Percentiles rank a stretch among this genome's conserved stretches.
Conservation (phyloP, 2,888 invertebrate species). For the Deroplatys truncata region DNA sequence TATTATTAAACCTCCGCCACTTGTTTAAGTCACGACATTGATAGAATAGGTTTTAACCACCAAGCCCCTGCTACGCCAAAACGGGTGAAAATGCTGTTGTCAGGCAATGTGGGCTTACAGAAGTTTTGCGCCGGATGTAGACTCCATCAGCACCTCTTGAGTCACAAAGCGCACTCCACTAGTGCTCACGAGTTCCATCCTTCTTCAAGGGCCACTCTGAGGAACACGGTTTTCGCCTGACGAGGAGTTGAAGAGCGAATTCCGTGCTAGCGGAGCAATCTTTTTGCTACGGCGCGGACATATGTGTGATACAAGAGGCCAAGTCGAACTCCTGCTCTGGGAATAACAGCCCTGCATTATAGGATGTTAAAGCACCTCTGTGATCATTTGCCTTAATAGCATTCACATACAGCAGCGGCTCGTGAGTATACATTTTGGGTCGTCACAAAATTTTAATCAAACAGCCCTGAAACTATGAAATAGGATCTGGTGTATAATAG, state of each 20-base stretch:
- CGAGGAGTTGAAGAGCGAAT: not conserved
- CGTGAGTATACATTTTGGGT: too few species aligned
- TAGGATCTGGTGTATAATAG: too few species aligned
- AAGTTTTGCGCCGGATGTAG: not conserved
- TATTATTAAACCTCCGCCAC: too few species aligned
- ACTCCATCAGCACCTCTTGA: not conserved
- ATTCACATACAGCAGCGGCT: too few species aligned
- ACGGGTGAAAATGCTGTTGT: not conserved
- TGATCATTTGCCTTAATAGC: too few species aligned
- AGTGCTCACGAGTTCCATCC: not conserved
- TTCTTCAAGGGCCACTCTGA: not conserved
- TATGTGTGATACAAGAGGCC: not conserved
- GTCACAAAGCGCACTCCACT: not conserved
- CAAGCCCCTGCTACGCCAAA: too few species aligned
- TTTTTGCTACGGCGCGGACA: not conserved
- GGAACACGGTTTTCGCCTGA: not conserved
- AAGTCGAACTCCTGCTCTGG: not conserved
- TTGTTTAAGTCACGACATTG: too few species aligned
- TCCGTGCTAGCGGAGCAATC: not conserved
- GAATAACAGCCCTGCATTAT: too few species aligned
- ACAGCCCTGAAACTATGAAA: too few species aligned
- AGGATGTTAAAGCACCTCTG: too few species aligned
- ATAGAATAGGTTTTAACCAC: too few species aligned
- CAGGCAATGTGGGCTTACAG: not conserved
- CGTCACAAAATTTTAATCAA: too few species aligned